Evolutionary conservation across 2,797 vertebrate species (phyloP).

Genomic region (Scolopax rusticola): DNA sequence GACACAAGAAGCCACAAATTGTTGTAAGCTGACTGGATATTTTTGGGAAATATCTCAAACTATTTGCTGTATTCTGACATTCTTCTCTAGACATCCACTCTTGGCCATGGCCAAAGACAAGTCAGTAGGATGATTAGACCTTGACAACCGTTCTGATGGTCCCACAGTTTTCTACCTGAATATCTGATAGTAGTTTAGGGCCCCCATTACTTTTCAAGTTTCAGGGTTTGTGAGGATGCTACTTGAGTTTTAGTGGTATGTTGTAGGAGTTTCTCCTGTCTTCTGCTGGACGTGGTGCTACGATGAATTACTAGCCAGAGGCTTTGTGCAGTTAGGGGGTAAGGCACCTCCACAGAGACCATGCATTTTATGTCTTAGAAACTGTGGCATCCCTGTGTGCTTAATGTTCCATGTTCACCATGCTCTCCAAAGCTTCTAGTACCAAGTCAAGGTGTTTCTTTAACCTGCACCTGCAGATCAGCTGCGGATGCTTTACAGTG

Average conservation of each 20-base stretch:
- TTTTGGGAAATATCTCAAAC: background rate
- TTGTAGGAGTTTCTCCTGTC: background rate
- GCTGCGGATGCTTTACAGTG: background rate
- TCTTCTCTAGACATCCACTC: background rate
- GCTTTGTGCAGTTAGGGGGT: background rate
- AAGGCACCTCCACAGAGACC: background rate
- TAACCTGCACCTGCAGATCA: background rate
- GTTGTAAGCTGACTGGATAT: background rate
- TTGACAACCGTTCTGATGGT: background rate
- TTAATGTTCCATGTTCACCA: background rate
- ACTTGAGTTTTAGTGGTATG: background rate
- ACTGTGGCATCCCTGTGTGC: background rate
- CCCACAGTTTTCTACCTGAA: background rate
- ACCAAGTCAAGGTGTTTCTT: background rate
- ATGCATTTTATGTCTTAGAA: background rate
- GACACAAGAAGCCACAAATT: background rate
- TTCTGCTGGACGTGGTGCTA: background rate
- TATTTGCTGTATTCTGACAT: background rate
- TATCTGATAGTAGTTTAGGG: background rate
- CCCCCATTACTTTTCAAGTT: background rate
- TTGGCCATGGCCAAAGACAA: background rate
- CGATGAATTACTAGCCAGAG: background rate
- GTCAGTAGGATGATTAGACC: background rate
- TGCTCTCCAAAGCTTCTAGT: background rate
- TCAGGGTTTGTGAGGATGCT: background rate